Conservation (phyloP, 2,113 vertebrate genomes). For the Serinus canaria region DNA sequence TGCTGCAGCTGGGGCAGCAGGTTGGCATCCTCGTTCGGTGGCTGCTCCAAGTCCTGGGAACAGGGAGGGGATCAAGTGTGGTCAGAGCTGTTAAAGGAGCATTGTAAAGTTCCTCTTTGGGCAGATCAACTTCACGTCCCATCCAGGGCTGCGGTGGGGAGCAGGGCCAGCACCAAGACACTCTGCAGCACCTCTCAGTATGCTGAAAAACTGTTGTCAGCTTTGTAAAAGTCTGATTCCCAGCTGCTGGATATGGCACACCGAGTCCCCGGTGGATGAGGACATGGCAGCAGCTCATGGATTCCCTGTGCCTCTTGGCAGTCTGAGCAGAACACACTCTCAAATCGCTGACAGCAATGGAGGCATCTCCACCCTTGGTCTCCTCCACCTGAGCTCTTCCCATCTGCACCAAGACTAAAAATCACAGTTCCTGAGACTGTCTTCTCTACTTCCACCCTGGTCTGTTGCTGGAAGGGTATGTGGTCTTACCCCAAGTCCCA, state of each 20-base stretch:
- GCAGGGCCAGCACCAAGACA: background rate
- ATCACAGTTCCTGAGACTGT: background rate
- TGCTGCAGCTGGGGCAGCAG: slow-evolving; percentile 89
- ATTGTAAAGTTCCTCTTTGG: background rate
- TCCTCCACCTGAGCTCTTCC: background rate
- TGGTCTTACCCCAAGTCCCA: background rate
- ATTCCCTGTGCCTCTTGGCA: background rate
- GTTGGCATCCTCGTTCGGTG: slow-evolving; percentile 81
- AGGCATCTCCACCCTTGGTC: background rate
- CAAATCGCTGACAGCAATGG: accelerated
- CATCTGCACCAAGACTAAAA: background rate
- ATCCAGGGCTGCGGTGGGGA: background rate
- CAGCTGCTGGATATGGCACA: background rate
- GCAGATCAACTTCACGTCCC: background rate
- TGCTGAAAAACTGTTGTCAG: accelerated
- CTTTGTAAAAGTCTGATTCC: background rate
- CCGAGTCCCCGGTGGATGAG: accelerated
- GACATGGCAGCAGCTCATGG: background rate
- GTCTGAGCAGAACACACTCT: background rate
- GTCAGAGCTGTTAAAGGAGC: background rate
- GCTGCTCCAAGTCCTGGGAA: slow-evolving; percentile 70
- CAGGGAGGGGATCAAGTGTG: accelerated
- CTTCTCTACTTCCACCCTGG: accelerated
- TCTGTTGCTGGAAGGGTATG: background rate
- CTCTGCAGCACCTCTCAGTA: background rate